Percentiles rank a stretch among this genome's conserved stretches.
Conservation (phyloP, 1,140 invertebrate species). For the Halesus radiatus region DNA sequence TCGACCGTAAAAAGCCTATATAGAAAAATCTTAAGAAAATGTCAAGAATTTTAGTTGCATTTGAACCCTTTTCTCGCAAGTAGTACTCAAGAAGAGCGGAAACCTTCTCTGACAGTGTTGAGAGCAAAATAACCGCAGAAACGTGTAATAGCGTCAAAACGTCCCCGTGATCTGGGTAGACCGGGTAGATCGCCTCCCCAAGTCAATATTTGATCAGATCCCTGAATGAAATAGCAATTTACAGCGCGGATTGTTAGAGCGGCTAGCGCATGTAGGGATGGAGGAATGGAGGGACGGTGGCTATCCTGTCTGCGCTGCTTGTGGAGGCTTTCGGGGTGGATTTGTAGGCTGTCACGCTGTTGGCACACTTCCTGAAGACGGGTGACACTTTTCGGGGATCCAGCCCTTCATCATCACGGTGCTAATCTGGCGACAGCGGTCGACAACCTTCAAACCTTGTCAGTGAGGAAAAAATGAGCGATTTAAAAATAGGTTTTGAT, state of each 20-base stretch:
- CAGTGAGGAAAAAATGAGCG: neutral
- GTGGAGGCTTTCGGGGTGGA: constrained; percentile 9
- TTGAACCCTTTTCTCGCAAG: too few species aligned
- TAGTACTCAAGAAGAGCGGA: neutral
- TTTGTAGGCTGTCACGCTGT: constrained; percentile 28
- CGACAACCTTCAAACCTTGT: neutral
- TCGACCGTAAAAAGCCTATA: too few species aligned
- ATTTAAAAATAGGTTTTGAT: neutral
- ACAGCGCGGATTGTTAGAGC: constrained; percentile 34
- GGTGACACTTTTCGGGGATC: constrained; percentile 41
- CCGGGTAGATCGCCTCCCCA: neutral
- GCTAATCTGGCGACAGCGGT: constrained; percentile 32
- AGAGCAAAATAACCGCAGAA: constrained; percentile 17
- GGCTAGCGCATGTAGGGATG: neutral
- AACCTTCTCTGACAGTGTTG: constrained; percentile 1
- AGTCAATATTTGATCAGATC: constrained; percentile 54
- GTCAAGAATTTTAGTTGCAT: neutral
- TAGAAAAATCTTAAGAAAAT: too few species aligned
- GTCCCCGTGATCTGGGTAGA: constrained; percentile 18
- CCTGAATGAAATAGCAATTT: constrained; percentile 51
- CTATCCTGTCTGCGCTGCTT: neutral
- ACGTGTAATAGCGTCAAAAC: constrained; percentile 5
- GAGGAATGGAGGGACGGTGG: neutral
- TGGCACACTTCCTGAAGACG: neutral
- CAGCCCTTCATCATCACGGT: constrained; percentile 37